These are phyloP conservation scores for Protobothrops flavoviridis DNA, from an alignment of 2,113 vertebrate genomes.

Conservation along the genomic window DNA sequence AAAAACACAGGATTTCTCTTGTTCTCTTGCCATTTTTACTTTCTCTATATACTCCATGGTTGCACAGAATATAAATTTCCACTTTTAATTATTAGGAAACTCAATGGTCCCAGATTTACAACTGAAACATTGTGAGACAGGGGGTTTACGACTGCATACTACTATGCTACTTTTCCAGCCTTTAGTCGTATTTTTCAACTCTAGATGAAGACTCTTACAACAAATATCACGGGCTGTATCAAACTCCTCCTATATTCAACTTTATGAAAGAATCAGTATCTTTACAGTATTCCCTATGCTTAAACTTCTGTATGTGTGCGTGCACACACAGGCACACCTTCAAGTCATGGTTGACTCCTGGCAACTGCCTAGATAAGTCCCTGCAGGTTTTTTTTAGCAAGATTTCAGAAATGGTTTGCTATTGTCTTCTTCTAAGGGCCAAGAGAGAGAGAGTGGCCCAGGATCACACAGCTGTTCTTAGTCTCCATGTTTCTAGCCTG, in stretches of 20 bases:
- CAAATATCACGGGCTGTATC: background rate
- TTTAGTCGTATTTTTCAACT: background rate
- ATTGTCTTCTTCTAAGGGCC: background rate
- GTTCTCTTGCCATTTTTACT: slow-evolving; percentile 28
- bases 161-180: background rate
- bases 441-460: background rate
- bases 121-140: background rate
- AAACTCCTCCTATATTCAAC: background rate
- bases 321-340: background rate
- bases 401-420: background rate
- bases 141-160: background rate
- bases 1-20: slow-evolving; percentile 1
- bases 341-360: background rate
- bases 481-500: background rate
- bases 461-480: background rate
- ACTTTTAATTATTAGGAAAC: background rate
- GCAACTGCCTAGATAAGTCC: background rate
- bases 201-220: background rate
- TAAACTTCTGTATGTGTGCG: background rate
- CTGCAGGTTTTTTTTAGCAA: background rate
- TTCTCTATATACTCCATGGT: background rate
- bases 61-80: background rate
- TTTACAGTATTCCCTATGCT: background rate
- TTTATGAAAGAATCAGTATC: background rate
- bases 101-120: background rate